Conservation (phyloP, 2,888 invertebrate genomes). For the Phengaris alcon region DNA sequence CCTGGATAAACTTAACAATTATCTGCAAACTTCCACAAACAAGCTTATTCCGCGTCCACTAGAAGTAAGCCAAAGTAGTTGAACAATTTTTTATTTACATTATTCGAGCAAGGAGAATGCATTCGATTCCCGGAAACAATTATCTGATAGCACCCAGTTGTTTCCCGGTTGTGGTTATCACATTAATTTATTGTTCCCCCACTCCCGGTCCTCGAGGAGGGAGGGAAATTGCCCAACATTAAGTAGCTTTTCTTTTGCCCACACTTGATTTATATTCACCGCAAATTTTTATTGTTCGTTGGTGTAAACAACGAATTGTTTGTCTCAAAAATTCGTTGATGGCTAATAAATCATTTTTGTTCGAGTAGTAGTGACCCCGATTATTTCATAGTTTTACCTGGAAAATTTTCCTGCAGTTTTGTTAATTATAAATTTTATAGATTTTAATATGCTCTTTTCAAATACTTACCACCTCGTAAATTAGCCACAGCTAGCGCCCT, state of each 20-base stretch:
- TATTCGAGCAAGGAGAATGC: conserved; percentile 30
- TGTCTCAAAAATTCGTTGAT: background rate
- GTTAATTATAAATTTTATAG: no score
- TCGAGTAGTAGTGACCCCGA: no score
- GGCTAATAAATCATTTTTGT: no score
- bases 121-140: conserved; percentile 46
- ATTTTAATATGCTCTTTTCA: no score
- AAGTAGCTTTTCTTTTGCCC: conserved; percentile 40
- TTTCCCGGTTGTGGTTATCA: conserved; percentile 46
- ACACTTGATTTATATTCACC: conserved; percentile 38
- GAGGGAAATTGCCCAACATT: conserved; percentile 40
- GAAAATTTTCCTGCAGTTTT: no score
- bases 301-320: conserved; percentile 12
- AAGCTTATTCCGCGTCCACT: background rate
- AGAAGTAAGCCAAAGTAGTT: conserved; percentile 19
- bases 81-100: conserved; percentile 30
- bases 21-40: background rate
- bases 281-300: conserved; percentile 24
- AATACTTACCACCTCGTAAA: no score
- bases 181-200: conserved; percentile 46
- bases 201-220: conserved; percentile 34
- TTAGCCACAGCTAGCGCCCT: no score
- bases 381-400: no score
- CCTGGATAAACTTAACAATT: background rate
- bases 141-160: conserved; percentile 47